These are phyloP conservation scores for Cichladusa arquata DNA, from an alignment of 2,113 vertebrate genomes.

Conservation along the genomic window DNA sequence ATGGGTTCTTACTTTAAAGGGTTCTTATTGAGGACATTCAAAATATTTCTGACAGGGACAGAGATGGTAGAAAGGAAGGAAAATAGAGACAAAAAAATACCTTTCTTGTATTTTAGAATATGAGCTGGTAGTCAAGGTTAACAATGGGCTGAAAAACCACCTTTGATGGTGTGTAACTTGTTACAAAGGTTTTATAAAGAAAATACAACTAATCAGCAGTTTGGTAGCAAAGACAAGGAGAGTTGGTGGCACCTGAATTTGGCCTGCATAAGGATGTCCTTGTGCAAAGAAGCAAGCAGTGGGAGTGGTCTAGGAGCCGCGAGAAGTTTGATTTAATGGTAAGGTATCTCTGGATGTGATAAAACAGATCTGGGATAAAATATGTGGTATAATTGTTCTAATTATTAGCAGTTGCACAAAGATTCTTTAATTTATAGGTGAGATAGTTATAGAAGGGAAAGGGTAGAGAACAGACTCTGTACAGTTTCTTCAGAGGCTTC, in stretches of 20 bases:
- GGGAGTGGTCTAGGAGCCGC: background rate
- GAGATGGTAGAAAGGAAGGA: background rate
- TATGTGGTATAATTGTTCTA: background rate
- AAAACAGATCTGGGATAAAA: background rate
- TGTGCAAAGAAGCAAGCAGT: background rate
- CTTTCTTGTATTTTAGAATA: background rate
- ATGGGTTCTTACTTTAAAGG: background rate
- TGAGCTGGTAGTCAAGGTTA: background rate
- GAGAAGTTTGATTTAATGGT: background rate
- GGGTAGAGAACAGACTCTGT: background rate
- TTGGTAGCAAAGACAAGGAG: background rate
- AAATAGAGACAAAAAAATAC: background rate
- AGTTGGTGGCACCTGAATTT: background rate
- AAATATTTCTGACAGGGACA: background rate
- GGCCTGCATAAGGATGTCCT: background rate
- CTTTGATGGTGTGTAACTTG: background rate
- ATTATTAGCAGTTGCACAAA: background rate
- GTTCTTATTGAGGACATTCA: background rate
- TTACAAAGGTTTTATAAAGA: background rate
- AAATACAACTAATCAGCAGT: background rate
- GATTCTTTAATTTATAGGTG: background rate
- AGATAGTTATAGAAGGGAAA: background rate
- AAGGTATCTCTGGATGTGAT: background rate
- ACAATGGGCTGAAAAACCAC: background rate
- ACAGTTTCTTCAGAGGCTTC: background rate